These are phyloP conservation scores for Tetramorium alpestre DNA, from an alignment of 1,140 invertebrate species.

Conservation along the genomic window DNA sequence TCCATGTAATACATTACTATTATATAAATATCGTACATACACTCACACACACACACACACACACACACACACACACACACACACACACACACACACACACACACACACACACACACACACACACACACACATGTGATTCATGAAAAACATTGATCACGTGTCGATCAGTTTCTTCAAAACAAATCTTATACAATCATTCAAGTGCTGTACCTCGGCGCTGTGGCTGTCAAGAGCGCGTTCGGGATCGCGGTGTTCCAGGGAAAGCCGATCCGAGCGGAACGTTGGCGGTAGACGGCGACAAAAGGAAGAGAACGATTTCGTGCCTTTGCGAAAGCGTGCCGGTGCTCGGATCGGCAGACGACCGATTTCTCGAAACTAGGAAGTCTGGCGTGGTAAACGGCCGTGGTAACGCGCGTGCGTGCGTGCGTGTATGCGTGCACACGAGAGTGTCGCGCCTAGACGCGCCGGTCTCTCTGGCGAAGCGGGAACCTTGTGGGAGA, in stretches of 20 bases:
- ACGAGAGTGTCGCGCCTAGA: conserved; percentile 42
- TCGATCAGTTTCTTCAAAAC: conserved; percentile 10
- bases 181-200: conserved; percentile 22
- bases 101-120: neutral
- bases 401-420: conserved; percentile 40
- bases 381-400: conserved; percentile 65
- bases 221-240: neutral
- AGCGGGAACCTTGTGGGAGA: conserved; percentile 73
- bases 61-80: neutral
- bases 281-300: conserved; percentile 16
- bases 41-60: neutral
- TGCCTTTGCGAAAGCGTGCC: conserved; percentile 53
- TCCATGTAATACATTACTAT: neutral
- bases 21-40: neutral
- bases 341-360: conserved; percentile 41
- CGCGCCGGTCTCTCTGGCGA: conserved; percentile 1
- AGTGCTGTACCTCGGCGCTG: neutral
- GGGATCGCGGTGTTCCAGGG: neutral
- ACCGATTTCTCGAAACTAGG: conserved; percentile 78
- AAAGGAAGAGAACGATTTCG: conserved; percentile 67
- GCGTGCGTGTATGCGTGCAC: conserved; percentile 55
- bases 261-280: conserved; percentile 15
- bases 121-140: neutral
- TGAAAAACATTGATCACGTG: neutral
- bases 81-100: neutral